Evolutionary conservation across 64 coral and sea anemone genomes (phyloP).

Genomic region (Dendronephthya gigantea): DNA sequence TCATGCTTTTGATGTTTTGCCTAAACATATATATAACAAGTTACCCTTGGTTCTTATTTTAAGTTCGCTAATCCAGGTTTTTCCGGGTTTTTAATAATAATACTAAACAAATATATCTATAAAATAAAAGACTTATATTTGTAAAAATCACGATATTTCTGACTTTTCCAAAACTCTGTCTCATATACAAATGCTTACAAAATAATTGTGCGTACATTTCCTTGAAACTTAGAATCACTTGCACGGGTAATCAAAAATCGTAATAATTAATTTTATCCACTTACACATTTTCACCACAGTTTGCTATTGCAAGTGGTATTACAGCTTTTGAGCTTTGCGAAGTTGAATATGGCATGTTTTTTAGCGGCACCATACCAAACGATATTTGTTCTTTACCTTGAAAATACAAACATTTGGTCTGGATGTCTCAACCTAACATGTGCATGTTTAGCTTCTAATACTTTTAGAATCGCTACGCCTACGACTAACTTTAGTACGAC

Average conservation of each 20-base stretch:
- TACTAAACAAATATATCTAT: background rate
- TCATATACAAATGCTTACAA: too few species aligned
- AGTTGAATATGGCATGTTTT: background rate
- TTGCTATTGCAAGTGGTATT: background rate
- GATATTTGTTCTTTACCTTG: constrained; percentile 12
- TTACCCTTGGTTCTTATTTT: background rate
- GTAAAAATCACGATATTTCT: too few species aligned
- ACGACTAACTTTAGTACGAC: too few species aligned
- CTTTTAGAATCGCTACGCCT: too few species aligned
- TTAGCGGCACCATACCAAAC: background rate
- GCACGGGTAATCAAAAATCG: too few species aligned
- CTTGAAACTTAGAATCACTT: background rate
- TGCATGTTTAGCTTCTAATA: background rate
- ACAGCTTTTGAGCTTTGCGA: background rate
- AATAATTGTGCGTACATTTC: background rate
- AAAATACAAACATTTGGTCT: background rate
- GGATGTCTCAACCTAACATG: background rate
- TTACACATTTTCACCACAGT: background rate
- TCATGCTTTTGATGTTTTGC: constrained; percentile 13
- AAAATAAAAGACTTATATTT: background rate
- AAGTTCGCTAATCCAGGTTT: background rate
- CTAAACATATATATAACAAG: background rate
- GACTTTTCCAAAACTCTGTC: too few species aligned
- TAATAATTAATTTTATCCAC: too few species aligned
- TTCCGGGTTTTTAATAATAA: background rate